Evolutionary conservation across 37 sponge, comb jelly and placozoan species (phyloP).

Genomic region (Petrosia ficiformis): DNA sequence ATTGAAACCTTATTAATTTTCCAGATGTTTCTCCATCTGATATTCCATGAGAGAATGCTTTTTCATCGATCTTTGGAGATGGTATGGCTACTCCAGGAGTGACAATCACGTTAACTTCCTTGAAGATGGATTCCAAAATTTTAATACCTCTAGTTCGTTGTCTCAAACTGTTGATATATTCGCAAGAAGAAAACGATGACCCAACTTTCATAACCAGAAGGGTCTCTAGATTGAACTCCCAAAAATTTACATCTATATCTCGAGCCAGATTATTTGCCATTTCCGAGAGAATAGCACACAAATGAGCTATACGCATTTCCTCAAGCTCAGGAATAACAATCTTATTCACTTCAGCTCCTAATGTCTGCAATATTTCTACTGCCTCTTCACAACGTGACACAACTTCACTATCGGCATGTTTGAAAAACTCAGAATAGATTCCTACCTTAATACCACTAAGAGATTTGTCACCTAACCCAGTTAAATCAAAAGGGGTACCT

Average conservation of each 20-base stretch:
- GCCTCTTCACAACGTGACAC: conserved; percentile 4
- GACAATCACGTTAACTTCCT: conserved; percentile 21
- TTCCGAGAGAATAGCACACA: conserved; percentile 57
- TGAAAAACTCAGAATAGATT: conserved; percentile 18
- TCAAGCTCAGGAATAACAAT: conserved; percentile 59
- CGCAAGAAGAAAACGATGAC: conserved; percentile 5
- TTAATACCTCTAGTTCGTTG: conserved; percentile 45
- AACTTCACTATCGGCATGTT: conserved; percentile 18
- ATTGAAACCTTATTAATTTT: conserved; percentile 11
- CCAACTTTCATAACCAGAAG: conserved; percentile 17
- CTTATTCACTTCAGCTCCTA: conserved; percentile 37
- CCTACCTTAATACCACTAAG: conserved; percentile 29
- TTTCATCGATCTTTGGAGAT: conserved; percentile 15
- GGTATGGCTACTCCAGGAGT: conserved; percentile 22
- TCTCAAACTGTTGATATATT: conserved; percentile 45
- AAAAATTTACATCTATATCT: conserved; percentile 59
- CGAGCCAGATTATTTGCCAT: conserved; percentile 19
- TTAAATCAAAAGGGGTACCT: background rate
- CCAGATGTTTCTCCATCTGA: background rate
- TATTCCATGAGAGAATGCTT: conserved; percentile 15
- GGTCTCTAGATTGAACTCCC: conserved; percentile 58
- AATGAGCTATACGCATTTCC: conserved; percentile 35
- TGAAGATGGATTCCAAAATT: conserved; percentile 13
- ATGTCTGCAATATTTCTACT: background rate
- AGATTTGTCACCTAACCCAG: too few species aligned